A percentile compares a stretch with the other conserved stretches of the same genome.
These are phyloP conservation scores for Drosophila diplacantha DNA, from an alignment of 2,888 invertebrate species.

Conservation along the genomic window DNA sequence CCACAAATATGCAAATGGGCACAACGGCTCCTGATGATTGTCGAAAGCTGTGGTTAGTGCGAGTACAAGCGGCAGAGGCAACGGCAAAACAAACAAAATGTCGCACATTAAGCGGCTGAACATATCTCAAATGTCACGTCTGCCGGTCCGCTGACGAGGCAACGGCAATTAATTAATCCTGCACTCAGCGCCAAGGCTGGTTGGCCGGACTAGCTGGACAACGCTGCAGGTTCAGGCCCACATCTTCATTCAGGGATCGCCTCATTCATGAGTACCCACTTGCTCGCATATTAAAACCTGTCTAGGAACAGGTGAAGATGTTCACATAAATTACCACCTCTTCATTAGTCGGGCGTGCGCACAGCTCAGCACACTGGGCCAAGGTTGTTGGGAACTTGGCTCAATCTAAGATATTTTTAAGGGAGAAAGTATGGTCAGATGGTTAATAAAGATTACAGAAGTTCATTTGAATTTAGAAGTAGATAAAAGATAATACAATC, in stretches of 20 bases:
- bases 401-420: not conserved
- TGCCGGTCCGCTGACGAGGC: conserved; percentile 42
- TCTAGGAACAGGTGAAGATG: conserved; percentile 64
- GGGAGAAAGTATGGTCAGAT: too few relatives aligned
- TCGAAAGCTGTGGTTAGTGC: conserved; percentile 48
- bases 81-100: conserved; percentile 67
- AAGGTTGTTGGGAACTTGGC: not conserved
- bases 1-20: conserved; percentile 62
- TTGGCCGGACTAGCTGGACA: conserved; percentile 40
- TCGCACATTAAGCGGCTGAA: conserved; percentile 67
- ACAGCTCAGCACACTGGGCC: conserved; percentile 43
- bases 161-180: conserved; percentile 68
- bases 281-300: conserved; percentile 67
- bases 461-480: not conserved
- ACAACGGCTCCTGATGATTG: conserved; percentile 46
- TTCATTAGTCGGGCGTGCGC: conserved; percentile 61
- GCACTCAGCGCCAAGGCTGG: conserved; percentile 45
- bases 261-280: conserved; percentile 52
- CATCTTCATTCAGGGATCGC: conserved; percentile 53
- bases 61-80: conserved; percentile 10
- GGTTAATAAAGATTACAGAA: too few relatives aligned
- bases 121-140: conserved; percentile 70
- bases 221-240: conserved; percentile 37
- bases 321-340: conserved; percentile 73
- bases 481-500: not conserved